Evolutionary conservation across 2,888 invertebrate species (phyloP).

Genomic region (Stenichneumon culpator): DNA sequence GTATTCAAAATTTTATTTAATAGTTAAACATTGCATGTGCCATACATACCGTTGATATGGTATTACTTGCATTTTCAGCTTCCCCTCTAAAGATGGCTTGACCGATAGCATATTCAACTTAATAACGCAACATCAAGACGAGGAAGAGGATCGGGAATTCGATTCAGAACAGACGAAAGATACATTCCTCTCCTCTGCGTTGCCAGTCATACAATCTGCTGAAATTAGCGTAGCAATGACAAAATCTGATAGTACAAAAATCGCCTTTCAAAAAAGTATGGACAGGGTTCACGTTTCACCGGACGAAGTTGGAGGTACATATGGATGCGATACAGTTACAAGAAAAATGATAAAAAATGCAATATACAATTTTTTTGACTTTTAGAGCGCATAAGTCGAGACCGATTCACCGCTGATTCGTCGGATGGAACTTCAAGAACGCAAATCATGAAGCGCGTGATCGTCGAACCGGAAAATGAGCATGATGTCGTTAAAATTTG

Average conservation of each 20-base stretch:
- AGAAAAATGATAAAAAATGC: background rate
- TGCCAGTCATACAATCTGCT: background rate
- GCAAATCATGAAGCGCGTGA: slow-evolving; percentile 9
- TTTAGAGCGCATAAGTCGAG: slow-evolving; percentile 59
- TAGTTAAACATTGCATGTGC: background rate
- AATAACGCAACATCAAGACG: slow-evolving; percentile 69
- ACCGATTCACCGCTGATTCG: slow-evolving; percentile 29
- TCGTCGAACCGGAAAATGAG: background rate
- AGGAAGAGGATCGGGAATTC: slow-evolving; percentile 62
- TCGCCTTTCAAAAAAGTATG: slow-evolving; percentile 4
- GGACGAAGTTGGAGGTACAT: slow-evolving; percentile 57
- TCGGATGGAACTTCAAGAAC: background rate
- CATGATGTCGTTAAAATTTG: background rate
- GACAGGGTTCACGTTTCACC: background rate
- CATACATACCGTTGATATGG: background rate
- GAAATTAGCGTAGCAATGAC: background rate
- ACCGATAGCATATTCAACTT: slow-evolving; percentile 76
- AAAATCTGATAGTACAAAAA: background rate
- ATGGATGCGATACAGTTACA: background rate
- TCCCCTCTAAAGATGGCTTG: slow-evolving; percentile 23
- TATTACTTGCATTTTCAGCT: slow-evolving; percentile 36
- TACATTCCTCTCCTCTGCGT: background rate
- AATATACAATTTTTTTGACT: slow-evolving; percentile 1
- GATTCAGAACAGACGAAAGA: slow-evolving; percentile 33
- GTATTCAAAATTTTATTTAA: background rate